Evolutionary conservation across 2,797 vertebrate species (phyloP).

Genomic region (Hybognathus amarus): DNA sequence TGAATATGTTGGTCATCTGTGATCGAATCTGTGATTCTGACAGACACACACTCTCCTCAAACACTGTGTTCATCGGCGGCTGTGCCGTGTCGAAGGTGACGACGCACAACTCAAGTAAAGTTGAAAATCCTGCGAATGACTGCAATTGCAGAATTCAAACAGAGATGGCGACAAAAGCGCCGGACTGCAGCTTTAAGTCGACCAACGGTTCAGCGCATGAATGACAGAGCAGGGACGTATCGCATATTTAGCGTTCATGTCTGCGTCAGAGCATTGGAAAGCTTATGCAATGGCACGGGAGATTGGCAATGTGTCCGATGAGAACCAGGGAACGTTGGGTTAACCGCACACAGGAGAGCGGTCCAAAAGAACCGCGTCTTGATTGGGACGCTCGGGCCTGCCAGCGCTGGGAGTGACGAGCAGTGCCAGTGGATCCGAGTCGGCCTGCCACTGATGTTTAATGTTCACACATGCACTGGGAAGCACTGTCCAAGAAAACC

Average conservation of each 20-base stretch:
- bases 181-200: background rate
- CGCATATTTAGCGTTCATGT: slow-evolving; percentile 61
- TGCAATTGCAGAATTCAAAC: no score
- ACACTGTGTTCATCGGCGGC: no score
- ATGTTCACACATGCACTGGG: slow-evolving; percentile 69
- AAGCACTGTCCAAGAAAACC: slow-evolving; percentile 63
- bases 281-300: slow-evolving; percentile 63
- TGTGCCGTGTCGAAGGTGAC: no score
- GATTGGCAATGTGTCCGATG: slow-evolving; percentile 65
- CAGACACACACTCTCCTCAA: no score
- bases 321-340: slow-evolving; percentile 66
- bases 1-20: no score
- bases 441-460: slow-evolving; percentile 67
- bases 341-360: slow-evolving; percentile 73
- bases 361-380: slow-evolving; percentile 68
- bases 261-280: slow-evolving; percentile 68
- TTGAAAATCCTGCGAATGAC: no score
- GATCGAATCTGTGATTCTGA: no score
- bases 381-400: slow-evolving; percentile 64
- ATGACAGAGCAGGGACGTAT: slow-evolving; percentile 34
- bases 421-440: slow-evolving; percentile 68
- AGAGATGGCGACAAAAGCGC: no score
- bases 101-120: no score
- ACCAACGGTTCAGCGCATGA: slow-evolving; percentile 16
- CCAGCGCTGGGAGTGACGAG: slow-evolving; percentile 66